A percentile compares a stretch with the other conserved stretches of the same genome.
phyloP scores from a whole-genome alignment of 2,797 vertebrate species.

The Tarsius wallacei region DNA sequence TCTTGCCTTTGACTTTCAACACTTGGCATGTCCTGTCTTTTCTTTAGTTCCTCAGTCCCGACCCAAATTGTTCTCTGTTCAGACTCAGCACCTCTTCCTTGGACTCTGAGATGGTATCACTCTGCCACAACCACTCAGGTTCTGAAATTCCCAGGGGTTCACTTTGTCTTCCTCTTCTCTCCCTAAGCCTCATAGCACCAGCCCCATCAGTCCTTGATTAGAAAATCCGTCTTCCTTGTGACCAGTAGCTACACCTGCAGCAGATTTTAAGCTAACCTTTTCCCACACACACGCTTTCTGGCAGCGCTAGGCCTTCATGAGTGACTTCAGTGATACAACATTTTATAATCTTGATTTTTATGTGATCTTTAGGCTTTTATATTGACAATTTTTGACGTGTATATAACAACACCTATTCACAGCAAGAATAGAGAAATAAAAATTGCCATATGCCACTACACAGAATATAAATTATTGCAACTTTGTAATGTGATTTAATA shows the following conservation, averaged over 20 bases:
- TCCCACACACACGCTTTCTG: neutral
- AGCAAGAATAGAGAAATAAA: constrained; percentile 39
- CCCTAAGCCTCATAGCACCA: neutral
- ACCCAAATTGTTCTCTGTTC: neutral
- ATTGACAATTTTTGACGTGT: constrained; percentile 10
- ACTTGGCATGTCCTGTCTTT: neutral
- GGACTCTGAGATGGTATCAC: neutral
- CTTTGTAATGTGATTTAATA: neutral
- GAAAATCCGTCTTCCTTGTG: neutral
- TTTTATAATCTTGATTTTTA: constrained; percentile 56
- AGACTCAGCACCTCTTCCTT: neutral
- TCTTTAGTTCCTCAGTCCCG: neutral
- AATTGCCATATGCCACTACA: constrained; percentile 22
- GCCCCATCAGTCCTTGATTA: neutral
- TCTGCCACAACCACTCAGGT: neutral
- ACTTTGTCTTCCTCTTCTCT: neutral
- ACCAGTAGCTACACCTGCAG: too few relatives aligned
- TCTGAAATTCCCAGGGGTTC: neutral
- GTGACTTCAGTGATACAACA: neutral
- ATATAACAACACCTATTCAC: neutral
- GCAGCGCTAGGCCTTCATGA: neutral
- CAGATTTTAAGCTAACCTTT: neutral
- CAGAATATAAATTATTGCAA: constrained; percentile 55
- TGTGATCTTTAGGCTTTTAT: neutral
- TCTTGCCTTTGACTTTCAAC: neutral